Conservation (phyloP, 1,140 invertebrate species). For the Leptoteleia sp. region DNA sequence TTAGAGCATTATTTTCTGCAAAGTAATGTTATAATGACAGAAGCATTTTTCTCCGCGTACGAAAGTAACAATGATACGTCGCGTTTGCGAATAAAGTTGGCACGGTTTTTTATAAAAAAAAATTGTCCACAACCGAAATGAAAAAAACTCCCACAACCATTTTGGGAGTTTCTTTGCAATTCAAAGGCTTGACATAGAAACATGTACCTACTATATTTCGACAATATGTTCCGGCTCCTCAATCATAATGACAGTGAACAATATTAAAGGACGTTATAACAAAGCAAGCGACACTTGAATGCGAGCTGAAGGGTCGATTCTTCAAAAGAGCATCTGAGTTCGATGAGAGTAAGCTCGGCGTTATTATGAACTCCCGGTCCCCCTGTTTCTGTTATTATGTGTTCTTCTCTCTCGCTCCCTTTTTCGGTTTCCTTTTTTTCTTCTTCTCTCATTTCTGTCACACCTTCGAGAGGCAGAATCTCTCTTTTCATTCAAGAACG, state of each 20-base stretch:
- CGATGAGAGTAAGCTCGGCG: slow-evolving; percentile 66
- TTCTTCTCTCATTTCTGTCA: slow-evolving; percentile 34
- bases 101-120: too few species aligned
- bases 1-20: too few species aligned
- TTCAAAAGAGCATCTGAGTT: slow-evolving; percentile 78
- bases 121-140: slow-evolving; percentile 3
- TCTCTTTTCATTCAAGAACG: slow-evolving; percentile 49
- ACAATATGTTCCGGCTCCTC: slow-evolving; percentile 78
- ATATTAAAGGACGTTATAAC: slow-evolving; percentile 78
- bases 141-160: slow-evolving; percentile 68
- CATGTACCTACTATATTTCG: slow-evolving; percentile 70
- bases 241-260: slow-evolving; percentile 77
- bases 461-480: slow-evolving; percentile 43
- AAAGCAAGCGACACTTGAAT: slow-evolving; percentile 80
- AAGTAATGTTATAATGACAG: too few species aligned
- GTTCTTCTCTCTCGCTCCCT: too few species aligned
- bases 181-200: slow-evolving; percentile 71
- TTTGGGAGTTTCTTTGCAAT: slow-evolving; percentile 24
- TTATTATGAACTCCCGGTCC: slow-evolving; percentile 74
- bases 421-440: slow-evolving; percentile 23
- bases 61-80: too few species aligned
- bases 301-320: slow-evolving; percentile 75
- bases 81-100: too few species aligned
- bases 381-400: slow-evolving; percentile 21
- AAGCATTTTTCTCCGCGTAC: too few species aligned